Base-by-base conservation (phyloP, 2,113 vertebrate species). In the Ctenodactylus gundi region DNA sequence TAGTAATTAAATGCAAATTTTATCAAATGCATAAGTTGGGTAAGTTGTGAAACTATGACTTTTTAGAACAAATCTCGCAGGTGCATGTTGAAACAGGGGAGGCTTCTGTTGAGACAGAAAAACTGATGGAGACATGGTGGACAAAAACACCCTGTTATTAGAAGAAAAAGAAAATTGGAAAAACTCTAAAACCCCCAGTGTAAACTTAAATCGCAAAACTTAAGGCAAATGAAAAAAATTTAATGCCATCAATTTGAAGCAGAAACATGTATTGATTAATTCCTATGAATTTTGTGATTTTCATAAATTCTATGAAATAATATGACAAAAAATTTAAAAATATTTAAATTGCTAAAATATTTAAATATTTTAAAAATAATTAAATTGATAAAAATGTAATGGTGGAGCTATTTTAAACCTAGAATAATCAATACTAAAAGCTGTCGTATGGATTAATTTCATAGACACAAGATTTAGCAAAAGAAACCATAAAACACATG, bases 261-360 rank as follows among this genome's bases (percentile, higher is more conserved):
- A 58, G 27, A 82, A 86, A 67, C 27, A 23, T 73, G 1, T 41
- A 49, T 21, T 81, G n/a, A n/a, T n/a, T 3, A 67, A 41, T 44
- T 41, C n/a, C 39, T 25, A 17, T 44, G 25, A 70, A 25, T 70
- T 44, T 17, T 70, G 44, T 21, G 7, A 29, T 55, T 10, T 46
- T 10, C 29, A 41, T 72, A 8, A 72, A 77, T 91, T 87, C 44
- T 76, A 55, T 65, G 27, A 49, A 62, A 39, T 25, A 72, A 12
- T 36, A 67, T 94, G 44, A 68, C 6, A 88, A 6, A 95, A 76
- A 85, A 65, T 62, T 20, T 34, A 76, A 83, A 90, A 85, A 68
- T 51, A n/a, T 36, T 81, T 72, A 67, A 82, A 1, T 88, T 88
- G 25, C 34, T 68, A 84, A 68, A 87, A 76, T 6, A 68, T n/a